Evolutionary conservation across 2,888 invertebrate species (phyloP).

Genomic region (Hipparchia semele): DNA sequence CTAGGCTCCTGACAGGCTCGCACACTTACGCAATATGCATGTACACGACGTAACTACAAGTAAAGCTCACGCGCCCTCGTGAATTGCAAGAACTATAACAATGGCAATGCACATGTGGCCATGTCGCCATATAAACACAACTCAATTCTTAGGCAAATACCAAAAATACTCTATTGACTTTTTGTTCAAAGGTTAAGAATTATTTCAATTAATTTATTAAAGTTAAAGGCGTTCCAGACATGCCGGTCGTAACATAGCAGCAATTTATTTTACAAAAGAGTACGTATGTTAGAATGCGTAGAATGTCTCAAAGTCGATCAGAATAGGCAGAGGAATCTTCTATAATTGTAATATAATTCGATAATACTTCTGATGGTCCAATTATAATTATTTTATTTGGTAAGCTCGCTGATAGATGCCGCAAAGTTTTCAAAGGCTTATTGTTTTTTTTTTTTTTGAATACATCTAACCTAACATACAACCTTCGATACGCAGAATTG

Average conservation of each 20-base stretch:
- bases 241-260: constrained; percentile 26
- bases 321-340: constrained; percentile 35
- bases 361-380: constrained; percentile 35
- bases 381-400: constrained; percentile 35
- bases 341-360: constrained; percentile 40
- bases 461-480: constrained; percentile 14
- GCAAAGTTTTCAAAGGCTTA: constrained; percentile 26
- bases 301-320: constrained; percentile 40
- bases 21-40: too few relatives aligned
- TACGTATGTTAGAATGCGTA: constrained; percentile 34
- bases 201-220: constrained; percentile 30
- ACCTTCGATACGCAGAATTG: constrained; percentile 28
- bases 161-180: background rate
- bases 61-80: too few relatives aligned
- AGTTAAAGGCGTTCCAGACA: constrained; percentile 26
- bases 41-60: too few relatives aligned
- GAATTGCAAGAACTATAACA: background rate
- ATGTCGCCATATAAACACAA: background rate
- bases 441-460: constrained; percentile 28
- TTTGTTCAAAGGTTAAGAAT: constrained; percentile 18
- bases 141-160: constrained; percentile 8
- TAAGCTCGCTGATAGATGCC: constrained; percentile 26
- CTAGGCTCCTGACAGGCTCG: too few relatives aligned
- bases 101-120: background rate
- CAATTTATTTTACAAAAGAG: constrained; percentile 31